Percentiles rank a stretch among this genome's conserved stretches.
These are phyloP conservation scores for Staurois parvus DNA, from an alignment of 2,797 vertebrate genomes.

Conservation along the genomic window DNA sequence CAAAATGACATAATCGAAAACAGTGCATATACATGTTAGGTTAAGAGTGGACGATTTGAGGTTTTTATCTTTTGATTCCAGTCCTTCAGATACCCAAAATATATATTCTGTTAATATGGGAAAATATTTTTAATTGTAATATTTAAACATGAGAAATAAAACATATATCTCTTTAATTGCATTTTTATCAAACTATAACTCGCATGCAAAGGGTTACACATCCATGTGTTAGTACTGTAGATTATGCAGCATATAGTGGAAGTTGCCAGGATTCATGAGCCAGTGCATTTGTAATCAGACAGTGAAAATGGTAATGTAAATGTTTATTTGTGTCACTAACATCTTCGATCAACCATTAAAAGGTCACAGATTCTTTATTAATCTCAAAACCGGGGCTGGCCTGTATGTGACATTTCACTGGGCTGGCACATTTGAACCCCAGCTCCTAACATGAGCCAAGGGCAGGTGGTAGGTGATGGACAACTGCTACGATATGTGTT, in stretches of 20 bases:
- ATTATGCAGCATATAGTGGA: neutral
- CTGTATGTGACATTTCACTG: constrained; percentile 28
- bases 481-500: constrained; percentile 42
- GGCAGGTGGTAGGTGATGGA: constrained; percentile 32
- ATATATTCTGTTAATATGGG: neutral
- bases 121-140: neutral
- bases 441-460: neutral
- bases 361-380: constrained; percentile 54
- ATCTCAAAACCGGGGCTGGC: neutral
- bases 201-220: neutral
- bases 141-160: neutral
- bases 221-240: neutral
- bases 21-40: no score
- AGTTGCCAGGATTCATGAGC: constrained; percentile 29
- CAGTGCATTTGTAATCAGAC: constrained; percentile 38
- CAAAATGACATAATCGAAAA: no score
- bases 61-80: neutral
- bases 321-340: constrained; percentile 44
- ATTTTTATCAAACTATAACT: neutral
- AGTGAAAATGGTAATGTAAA: constrained; percentile 37
- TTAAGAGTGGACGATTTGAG: no score
- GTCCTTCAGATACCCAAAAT: neutral
- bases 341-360: constrained; percentile 43
- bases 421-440: constrained; percentile 32
- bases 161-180: neutral